Percentiles rank a stretch among this genome's conserved stretches.
These are phyloP conservation scores for Calyptommatus sinebrachiatus DNA, from an alignment of 2,113 vertebrate species.

Conservation along the genomic window DNA sequence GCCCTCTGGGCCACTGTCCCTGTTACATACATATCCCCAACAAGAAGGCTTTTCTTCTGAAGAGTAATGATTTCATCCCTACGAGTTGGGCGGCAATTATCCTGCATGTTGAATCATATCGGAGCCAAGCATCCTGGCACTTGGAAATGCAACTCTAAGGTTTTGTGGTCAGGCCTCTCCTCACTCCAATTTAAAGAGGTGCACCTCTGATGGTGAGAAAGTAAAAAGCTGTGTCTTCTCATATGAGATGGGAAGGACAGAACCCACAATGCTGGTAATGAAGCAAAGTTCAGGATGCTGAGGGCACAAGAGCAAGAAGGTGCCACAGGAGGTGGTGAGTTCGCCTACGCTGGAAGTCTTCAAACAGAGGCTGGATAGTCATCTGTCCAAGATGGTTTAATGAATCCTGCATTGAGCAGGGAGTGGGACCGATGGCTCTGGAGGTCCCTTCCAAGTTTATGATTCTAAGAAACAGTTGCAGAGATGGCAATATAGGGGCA, in stretches of 20 bases:
- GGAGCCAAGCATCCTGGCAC: not conserved
- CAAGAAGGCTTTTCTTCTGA: not conserved
- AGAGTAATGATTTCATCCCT: constrained; percentile 25
- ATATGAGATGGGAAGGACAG: not conserved
- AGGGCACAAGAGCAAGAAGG: not conserved
- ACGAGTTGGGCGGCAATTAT: constrained; percentile 31
- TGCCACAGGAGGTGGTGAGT: too few relatives aligned
- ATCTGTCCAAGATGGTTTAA: too few relatives aligned
- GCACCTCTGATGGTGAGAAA: not conserved
- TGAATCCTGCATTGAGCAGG: too few relatives aligned
- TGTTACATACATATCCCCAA: not conserved
- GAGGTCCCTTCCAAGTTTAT: too few relatives aligned
- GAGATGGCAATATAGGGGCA: not conserved
- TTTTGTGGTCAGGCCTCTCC: constrained; percentile 52
- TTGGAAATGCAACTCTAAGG: constrained; percentile 41
- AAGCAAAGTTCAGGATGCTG: not conserved
- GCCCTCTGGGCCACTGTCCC: too few relatives aligned
- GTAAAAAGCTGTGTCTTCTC: not conserved
- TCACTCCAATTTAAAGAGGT: constrained; percentile 50
- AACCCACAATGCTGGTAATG: not conserved
- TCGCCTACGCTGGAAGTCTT: too few relatives aligned
- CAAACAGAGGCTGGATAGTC: too few relatives aligned
- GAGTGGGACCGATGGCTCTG: too few relatives aligned
- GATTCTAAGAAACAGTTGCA: not conserved
- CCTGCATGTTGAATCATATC: constrained; percentile 44